A percentile compares a stretch with the other conserved stretches of the same genome.
phyloP scores from a whole-genome alignment of 1,140 invertebrate species.

The Pseudoatta argentina region DNA sequence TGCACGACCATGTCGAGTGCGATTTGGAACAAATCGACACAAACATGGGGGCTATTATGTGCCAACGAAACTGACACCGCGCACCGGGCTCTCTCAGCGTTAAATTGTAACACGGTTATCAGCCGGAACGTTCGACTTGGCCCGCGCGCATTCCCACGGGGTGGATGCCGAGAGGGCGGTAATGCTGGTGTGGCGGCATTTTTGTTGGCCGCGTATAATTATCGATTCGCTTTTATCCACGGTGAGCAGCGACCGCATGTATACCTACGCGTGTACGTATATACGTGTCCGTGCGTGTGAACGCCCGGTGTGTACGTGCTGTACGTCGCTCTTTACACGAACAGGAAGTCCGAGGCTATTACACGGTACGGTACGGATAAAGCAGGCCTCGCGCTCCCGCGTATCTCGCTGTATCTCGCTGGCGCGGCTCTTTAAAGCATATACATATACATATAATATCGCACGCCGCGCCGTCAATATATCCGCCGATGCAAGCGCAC shows the following conservation, averaged over 20 bases:
- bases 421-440: conserved; percentile 66
- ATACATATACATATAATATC: conserved; percentile 65
- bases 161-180: conserved; percentile 30
- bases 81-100: conserved; percentile 62
- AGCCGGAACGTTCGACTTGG: conserved; percentile 78
- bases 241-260: conserved; percentile 50
- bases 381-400: conserved; percentile 68
- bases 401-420: conserved; percentile 21
- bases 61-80: conserved; percentile 75
- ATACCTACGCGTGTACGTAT: background rate
- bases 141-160: conserved; percentile 78
- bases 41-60: conserved; percentile 66
- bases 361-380: conserved; percentile 72
- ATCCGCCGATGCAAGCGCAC: conserved; percentile 46
- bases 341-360: conserved; percentile 76
- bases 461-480: conserved; percentile 15
- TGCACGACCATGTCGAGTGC: conserved; percentile 29
- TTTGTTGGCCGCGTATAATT: conserved; percentile 80
- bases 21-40: conserved; percentile 41
- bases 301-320: conserved; percentile 19
- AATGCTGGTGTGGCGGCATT: conserved; percentile 69
- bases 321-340: conserved; percentile 71
- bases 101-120: conserved; percentile 79
- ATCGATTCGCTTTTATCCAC: conserved; percentile 79
- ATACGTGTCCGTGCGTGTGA: background rate